phyloP scores from a whole-genome alignment of 2,113 vertebrate species.

The Dromaius novaehollandiae region DNA sequence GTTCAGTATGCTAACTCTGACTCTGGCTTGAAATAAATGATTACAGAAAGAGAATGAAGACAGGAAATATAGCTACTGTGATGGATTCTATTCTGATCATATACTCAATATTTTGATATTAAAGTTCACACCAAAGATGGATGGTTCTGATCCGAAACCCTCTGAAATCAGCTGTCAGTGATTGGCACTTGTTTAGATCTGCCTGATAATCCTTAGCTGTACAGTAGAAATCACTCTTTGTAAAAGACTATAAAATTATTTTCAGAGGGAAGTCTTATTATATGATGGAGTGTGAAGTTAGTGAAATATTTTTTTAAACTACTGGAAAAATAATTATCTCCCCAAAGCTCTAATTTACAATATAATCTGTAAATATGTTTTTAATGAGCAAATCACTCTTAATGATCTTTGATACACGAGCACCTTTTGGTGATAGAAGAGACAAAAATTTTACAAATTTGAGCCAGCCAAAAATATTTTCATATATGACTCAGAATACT shows the following conservation, averaged over 20 bases:
- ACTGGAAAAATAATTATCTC: background rate
- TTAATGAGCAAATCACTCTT: slow-evolving; percentile 43
- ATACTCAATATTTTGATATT: background rate
- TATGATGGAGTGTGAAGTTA: background rate
- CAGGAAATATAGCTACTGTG: background rate
- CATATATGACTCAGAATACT: slow-evolving; percentile 41
- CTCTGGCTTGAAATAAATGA: background rate
- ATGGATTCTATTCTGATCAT: background rate
- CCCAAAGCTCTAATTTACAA: background rate
- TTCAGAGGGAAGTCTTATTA: background rate
- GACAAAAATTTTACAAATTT: slow-evolving; percentile 51
- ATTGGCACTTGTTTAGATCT: background rate
- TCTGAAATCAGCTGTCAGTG: background rate
- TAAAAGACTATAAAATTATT: background rate
- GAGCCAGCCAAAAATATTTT: slow-evolving; percentile 43
- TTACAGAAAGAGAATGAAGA: background rate
- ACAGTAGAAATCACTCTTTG: background rate
- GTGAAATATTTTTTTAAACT: background rate
- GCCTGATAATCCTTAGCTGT: background rate
- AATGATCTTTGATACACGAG: slow-evolving; percentile 33
- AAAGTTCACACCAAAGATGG: background rate
- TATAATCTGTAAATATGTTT: slow-evolving; percentile 33
- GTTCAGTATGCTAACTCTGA: background rate
- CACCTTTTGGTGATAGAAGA: slow-evolving; percentile 42
- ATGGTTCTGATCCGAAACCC: background rate